phyloP scores from a whole-genome alignment of 2,888 invertebrate genomes.

The Cynaeus angustus region DNA sequence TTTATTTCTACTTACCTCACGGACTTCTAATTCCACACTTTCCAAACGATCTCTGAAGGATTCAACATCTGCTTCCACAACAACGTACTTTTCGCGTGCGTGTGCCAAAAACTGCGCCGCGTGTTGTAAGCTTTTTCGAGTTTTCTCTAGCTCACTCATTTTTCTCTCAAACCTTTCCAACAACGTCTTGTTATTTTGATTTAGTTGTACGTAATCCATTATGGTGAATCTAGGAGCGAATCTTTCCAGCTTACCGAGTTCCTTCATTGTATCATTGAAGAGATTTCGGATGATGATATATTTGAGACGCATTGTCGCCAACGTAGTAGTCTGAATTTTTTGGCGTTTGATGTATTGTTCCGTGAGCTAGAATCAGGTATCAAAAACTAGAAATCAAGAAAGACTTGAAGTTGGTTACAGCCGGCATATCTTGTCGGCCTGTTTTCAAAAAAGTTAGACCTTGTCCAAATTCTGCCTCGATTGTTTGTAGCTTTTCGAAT shows the following conservation, averaged over 20 bases:
- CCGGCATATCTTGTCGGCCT: neutral
- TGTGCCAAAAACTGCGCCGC: slow-evolving; percentile 72
- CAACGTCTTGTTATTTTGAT: slow-evolving; percentile 72
- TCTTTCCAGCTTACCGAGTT: slow-evolving; percentile 67
- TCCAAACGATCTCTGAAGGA: slow-evolving; percentile 50
- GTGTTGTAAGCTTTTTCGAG: slow-evolving; percentile 70
- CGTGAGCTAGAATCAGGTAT: slow-evolving; percentile 51
- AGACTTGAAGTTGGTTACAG: neutral
- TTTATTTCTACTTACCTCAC: slow-evolving; percentile 55
- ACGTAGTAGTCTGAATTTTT: slow-evolving; percentile 55
- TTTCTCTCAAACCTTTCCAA: slow-evolving; percentile 74
- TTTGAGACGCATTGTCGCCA: slow-evolving; percentile 57
- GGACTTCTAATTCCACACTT: slow-evolving; percentile 53
- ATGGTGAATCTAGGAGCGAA: slow-evolving; percentile 71
- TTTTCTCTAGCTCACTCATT: slow-evolving; percentile 71
- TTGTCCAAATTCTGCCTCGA: neutral
- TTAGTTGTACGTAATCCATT: slow-evolving; percentile 74
- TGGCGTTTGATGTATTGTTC: slow-evolving; percentile 60
- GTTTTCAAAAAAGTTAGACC: neutral
- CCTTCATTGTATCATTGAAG: slow-evolving; percentile 58
- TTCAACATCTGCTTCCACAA: slow-evolving; percentile 59
- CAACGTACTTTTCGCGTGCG: slow-evolving; percentile 73
- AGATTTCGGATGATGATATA: slow-evolving; percentile 62
- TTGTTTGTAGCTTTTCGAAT: neutral
- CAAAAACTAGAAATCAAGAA: neutral